Evolutionary conservation across 2,797 vertebrate genomes (phyloP), one percentile per base, ranked within the genome.

Genomic region (Vespertilio murinus): DNA sequence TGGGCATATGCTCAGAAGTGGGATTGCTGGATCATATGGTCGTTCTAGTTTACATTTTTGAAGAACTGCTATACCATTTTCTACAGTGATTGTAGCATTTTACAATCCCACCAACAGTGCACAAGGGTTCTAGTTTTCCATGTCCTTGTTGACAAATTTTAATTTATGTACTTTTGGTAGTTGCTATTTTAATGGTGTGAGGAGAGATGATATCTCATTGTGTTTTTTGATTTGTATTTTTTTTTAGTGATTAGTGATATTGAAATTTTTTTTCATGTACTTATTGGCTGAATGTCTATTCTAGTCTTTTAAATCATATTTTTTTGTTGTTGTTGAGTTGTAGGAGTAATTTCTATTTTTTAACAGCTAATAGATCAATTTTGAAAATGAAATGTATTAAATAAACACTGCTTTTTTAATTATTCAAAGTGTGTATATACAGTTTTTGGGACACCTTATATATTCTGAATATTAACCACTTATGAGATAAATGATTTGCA

Each of bases 141-240:
- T 16, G 74, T 42, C 64, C 10, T 49, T 74, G 38, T 13, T 40
- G 49, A 81, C 4, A 9, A 25, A 47, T 77, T 47, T 80, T 87
- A 28, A 45, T 86, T 92, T 90, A 38, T 69, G 13, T 81, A 87
- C 12, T 33, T 85, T 82, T 70, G 59, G 33, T 14, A 40, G 35
- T 17, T 47, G 38, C 54, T 35, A 13, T 23, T 38, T 17, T 70
- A 64, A 64, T 33, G 28, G 74, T 67, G 61, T 75, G 65, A 79
- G 17, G 59, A 56, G 42, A 52, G 23, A 14, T 70, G 9, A 1
- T 28, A 67, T 10, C 54, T 74, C 13, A 54, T 9, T 80, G 33
- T 74, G 56, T 42, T 56, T 93, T 71, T 81, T n/a, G 49, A 90
- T 70, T 71, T 83, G 42, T 33, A 42, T 67, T 91, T 89, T 74